phyloP scores from a whole-genome alignment of 2,113 vertebrate genomes.

The Haemorhous mexicanus region DNA sequence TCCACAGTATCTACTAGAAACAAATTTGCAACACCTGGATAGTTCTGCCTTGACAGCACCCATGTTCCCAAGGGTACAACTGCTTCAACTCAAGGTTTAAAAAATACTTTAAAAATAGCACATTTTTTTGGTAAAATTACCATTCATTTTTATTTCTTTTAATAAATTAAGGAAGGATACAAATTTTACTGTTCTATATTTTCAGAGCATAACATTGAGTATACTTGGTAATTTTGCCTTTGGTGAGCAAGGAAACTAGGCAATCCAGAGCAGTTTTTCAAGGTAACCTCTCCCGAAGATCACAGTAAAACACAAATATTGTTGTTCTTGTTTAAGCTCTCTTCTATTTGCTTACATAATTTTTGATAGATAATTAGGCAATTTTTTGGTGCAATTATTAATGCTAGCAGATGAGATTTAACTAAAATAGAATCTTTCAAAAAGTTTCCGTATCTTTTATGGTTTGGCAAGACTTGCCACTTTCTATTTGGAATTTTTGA shows the following conservation, averaged over 20 bases:
- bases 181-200: neutral
- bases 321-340: neutral
- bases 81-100: neutral
- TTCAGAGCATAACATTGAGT: neutral
- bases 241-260: neutral
- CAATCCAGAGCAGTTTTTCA: neutral
- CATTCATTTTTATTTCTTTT: neutral
- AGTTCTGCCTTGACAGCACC: neutral
- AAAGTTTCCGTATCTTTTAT: neutral
- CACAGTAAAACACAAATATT: neutral
- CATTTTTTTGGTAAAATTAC: neutral
- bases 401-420: neutral
- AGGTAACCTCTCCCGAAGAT: neutral
- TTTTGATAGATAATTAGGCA: neutral
- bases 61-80: neutral
- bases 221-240: neutral
- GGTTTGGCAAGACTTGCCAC: neutral
- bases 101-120: neutral
- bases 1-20: neutral
- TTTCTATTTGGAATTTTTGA: neutral
- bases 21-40: neutral
- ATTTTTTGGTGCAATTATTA: neutral
- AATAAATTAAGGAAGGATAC: neutral
- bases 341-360: neutral
- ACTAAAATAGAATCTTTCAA: neutral